These are phyloP conservation scores for Bergia sp. DNA, from an alignment of 92 coral and sea anemone genomes.

Conservation along the genomic window DNA sequence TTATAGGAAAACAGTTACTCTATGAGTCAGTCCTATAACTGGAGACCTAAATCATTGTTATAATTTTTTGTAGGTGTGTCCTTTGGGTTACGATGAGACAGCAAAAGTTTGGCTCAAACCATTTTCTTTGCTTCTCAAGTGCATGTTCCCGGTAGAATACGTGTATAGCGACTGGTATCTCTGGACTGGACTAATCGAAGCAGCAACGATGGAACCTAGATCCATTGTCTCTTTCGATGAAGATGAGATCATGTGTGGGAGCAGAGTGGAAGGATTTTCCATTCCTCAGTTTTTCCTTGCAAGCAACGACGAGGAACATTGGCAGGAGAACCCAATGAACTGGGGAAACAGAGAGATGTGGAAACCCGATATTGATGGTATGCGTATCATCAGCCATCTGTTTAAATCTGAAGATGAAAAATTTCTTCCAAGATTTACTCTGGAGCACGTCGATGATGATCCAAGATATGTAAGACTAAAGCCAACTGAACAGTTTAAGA, in stretches of 20 bases:
- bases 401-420: conserved; percentile 42
- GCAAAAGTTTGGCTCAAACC: not conserved
- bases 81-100: not conserved
- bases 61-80: no score
- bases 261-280: conserved; percentile 75
- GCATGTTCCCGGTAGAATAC: conserved; percentile 10
- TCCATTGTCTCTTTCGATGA: no score
- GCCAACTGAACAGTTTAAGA: conserved; percentile 75
- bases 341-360: conserved; percentile 45
- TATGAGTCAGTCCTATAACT: no score
- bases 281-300: conserved; percentile 61
- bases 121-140: not conserved
- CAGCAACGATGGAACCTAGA: no score
- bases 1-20: no score
- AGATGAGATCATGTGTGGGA: conserved; percentile 37
- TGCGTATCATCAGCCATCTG: conserved; percentile 48
- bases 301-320: conserved; percentile 46
- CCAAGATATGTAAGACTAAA: conserved; percentile 67
- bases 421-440: conserved; percentile 62
- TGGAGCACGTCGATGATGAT: conserved; percentile 67
- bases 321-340: not conserved
- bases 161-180: not conserved
- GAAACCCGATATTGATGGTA: conserved; percentile 66
- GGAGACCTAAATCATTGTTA: no score
- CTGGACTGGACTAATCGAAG: not conserved